phyloP scores from a whole-genome alignment of 2,113 vertebrate genomes.

The Himantopus leucocephalus region DNA sequence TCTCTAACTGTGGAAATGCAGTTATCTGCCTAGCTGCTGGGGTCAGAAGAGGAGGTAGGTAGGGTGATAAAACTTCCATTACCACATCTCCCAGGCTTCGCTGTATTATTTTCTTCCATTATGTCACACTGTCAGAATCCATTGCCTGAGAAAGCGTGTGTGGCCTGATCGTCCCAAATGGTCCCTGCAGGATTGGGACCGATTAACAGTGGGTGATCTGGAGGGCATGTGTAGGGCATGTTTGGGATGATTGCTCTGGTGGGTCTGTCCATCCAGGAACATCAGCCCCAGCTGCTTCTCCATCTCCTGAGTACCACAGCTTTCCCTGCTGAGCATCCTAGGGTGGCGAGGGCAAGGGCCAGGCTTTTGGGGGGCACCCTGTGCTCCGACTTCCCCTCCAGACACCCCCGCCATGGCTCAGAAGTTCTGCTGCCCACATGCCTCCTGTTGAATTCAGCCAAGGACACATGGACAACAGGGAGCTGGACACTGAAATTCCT shows the following conservation, averaged over 20 bases:
- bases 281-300: not conserved
- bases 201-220: not conserved
- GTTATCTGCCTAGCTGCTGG: not conserved
- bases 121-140: not conserved
- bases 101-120: not conserved
- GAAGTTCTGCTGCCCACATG: not conserved
- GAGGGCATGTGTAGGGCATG: not conserved
- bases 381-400: not conserved
- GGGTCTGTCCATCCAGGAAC: not conserved
- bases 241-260: not conserved
- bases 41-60: not conserved
- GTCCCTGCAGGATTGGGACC: not conserved
- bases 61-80: not conserved
- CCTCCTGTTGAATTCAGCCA: not conserved
- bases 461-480: not conserved
- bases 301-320: not conserved
- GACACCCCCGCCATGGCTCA: not conserved
- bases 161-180: not conserved
- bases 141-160: not conserved
- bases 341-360: not conserved
- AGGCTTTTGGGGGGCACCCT: not conserved
- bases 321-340: not conserved
- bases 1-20: not conserved
- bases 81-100: not conserved
- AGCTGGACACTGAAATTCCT: not conserved